phyloP scores from a whole-genome alignment of 1,140 invertebrate genomes.

The Theocolax elegans region DNA sequence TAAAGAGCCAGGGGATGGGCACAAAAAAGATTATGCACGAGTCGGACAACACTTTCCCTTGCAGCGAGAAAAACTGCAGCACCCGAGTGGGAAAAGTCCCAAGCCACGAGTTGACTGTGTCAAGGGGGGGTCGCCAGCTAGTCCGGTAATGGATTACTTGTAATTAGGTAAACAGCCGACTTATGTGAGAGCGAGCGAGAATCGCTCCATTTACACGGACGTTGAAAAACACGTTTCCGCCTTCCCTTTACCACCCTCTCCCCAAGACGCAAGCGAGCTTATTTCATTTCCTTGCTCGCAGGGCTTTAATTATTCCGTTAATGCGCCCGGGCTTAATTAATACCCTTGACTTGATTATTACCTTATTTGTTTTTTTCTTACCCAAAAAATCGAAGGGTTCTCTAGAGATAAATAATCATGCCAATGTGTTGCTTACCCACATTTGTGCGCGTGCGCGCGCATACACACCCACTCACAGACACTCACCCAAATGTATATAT shows the following conservation, averaged over 20 bases:
- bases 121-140: not conserved
- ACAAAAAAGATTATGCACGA: not conserved
- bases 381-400: not conserved
- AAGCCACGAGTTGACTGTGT: not conserved
- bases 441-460: no score
- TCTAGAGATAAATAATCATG: no score
- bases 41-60: not conserved
- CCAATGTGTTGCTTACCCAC: no score
- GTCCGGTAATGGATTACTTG: slow-evolving; percentile 55
- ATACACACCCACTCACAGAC: no score
- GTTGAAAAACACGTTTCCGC: slow-evolving; percentile 7
- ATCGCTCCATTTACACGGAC: slow-evolving; percentile 9
- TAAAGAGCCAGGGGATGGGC: no score
- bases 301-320: slow-evolving; percentile 9
- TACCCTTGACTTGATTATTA: not conserved
- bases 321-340: slow-evolving; percentile 13
- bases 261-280: not conserved
- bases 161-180: slow-evolving; percentile 56
- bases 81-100: not conserved
- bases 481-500: no score
- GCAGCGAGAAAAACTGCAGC: not conserved
- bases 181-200: slow-evolving; percentile 18
- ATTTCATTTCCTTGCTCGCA: not conserved
- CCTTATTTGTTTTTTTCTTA: no score
- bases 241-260: not conserved